These are phyloP conservation scores for Miichthys miiuy DNA, from an alignment of 2,797 vertebrate genomes.

Conservation along the genomic window DNA sequence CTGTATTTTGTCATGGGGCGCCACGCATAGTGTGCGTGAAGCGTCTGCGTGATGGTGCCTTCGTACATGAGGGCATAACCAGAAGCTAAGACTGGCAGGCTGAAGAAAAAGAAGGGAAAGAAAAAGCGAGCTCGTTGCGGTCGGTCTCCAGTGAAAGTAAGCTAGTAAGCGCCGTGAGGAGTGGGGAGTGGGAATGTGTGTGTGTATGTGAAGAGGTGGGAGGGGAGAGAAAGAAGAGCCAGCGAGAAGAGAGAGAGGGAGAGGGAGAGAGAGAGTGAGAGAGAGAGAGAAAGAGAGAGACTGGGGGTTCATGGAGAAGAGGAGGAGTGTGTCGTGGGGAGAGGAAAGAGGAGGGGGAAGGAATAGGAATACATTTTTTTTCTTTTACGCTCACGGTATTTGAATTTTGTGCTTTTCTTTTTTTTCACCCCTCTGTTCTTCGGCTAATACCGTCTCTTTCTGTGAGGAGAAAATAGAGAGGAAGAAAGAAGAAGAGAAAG, in stretches of 20 bases:
- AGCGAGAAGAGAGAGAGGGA: slow-evolving; percentile 51
- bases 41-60: slow-evolving; percentile 54
- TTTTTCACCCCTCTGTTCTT: slow-evolving; percentile 58
- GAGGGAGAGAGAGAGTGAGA: slow-evolving; percentile 53
- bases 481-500: slow-evolving; percentile 62
- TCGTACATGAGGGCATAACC: slow-evolving; percentile 53
- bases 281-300: slow-evolving; percentile 60
- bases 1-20: slow-evolving; percentile 66
- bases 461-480: slow-evolving; percentile 41
- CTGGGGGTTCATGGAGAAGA: slow-evolving; percentile 78
- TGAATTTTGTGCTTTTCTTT: slow-evolving; percentile 69
- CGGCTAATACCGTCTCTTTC: slow-evolving; percentile 68
- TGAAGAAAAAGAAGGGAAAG: slow-evolving; percentile 56
- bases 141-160: slow-evolving; percentile 77
- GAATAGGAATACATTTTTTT: slow-evolving; percentile 78
- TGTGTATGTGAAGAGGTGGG: slow-evolving; percentile 80
- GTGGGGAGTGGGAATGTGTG: slow-evolving; percentile 78
- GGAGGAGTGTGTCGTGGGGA: slow-evolving; percentile 82
- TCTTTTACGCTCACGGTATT: slow-evolving; percentile 53
- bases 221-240: slow-evolving; percentile 80
- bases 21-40: slow-evolving; percentile 59
- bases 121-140: slow-evolving; percentile 69
- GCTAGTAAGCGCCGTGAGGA: slow-evolving; percentile 76
- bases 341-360: slow-evolving; percentile 77
- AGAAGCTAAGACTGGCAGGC: slow-evolving; percentile 59